Base-by-base conservation (phyloP, 2,888 invertebrate genomes). In the Gymnocheta viridis region DNA sequence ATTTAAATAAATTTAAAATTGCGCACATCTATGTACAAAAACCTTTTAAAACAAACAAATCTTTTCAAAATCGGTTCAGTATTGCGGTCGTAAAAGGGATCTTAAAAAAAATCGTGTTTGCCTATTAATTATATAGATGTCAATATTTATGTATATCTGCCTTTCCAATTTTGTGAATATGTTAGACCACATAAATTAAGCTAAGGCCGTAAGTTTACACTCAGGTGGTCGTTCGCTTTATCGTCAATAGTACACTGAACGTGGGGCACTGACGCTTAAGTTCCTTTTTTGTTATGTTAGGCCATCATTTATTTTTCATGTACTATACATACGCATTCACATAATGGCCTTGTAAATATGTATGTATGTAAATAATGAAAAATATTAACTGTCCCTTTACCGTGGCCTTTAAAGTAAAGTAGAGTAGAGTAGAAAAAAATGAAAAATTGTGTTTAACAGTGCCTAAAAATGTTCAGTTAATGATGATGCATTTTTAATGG, bases 401-500 rank as follows among this genome's bases (percentile, higher is more conserved):
- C n/a, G n/a, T n/a, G n/a, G n/a, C n/a, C n/a, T 19, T 44, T 44
- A 6, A 17, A 17, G 1, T 17, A 22, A 49, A 0, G 64, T 32
- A 58, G 49, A 32, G 72, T 64, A 79, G 47, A 74, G 58, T 62
- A 47, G n/a, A n/a, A n/a, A n/a, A n/a, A n/a, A n/a, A n/a, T n/a
- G n/a, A n/a, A n/a, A n/a, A n/a, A n/a, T n/a, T n/a, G n/a, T n/a
- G n/a, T n/a, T n/a, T n/a, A n/a, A n/a, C n/a, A n/a, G n/a, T 58
- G 72, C 54, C 72, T 60, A 60, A 72, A 77, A 76, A 51, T 58
- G 58, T 72, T 81, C 7, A 56, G 72, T 76, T 84, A 84, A 81
- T 84, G 80, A 80, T 84, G 72, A 84, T 84, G 83, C 67, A 84
- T 84, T 77, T 84, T 84, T 84, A 84, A 84, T 84, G 77, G 77